phyloP scores from a whole-genome alignment of 2,113 vertebrate genomes.

The Arvicanthis niloticus region DNA sequence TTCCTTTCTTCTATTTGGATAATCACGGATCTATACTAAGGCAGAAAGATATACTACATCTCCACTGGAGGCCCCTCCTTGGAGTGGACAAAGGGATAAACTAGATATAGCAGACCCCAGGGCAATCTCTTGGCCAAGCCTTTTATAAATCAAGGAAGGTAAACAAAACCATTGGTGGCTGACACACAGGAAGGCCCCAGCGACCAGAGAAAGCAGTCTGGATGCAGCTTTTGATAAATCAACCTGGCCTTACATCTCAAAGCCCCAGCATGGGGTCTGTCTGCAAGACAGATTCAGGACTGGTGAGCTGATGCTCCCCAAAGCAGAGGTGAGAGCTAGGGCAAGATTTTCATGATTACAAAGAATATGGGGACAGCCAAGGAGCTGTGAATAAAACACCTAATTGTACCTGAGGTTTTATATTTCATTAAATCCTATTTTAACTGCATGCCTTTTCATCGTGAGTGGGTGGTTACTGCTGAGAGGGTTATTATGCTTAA shows the following conservation, averaged over 20 bases:
- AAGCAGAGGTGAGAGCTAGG: conserved; percentile 42
- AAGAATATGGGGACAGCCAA: not conserved
- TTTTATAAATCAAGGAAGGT: conserved; percentile 50
- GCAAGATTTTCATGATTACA: not conserved
- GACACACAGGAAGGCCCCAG: conserved; percentile 11
- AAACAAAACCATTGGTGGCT: conserved; percentile 13
- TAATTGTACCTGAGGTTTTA: conserved; percentile 71
- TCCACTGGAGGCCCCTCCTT: not conserved
- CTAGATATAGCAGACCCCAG: not conserved
- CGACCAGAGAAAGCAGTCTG: not conserved
- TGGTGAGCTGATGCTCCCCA: conserved; percentile 3
- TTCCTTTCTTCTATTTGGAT: conserved; percentile 35
- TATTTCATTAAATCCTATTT: conserved; percentile 70
- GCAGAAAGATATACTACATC: not conserved
- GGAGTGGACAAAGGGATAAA: conserved; percentile 57
- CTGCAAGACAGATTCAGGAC: not conserved
- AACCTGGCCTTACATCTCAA: conserved; percentile 22
- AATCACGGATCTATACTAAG: not conserved
- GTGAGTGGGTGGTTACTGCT: conserved; percentile 53
- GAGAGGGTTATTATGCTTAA: conserved; percentile 64
- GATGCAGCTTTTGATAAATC: conserved; percentile 47
- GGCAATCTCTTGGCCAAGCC: conserved; percentile 1
- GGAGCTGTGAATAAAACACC: conserved; percentile 55
- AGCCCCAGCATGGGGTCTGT: conserved; percentile 19
- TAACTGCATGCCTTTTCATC: conserved; percentile 48